Percentiles rank a stretch among this genome's conserved stretches.
These are phyloP conservation scores for Diadema setosum DNA, from an alignment of 35 echinoderm and acorn worm species.

Conservation along the genomic window DNA sequence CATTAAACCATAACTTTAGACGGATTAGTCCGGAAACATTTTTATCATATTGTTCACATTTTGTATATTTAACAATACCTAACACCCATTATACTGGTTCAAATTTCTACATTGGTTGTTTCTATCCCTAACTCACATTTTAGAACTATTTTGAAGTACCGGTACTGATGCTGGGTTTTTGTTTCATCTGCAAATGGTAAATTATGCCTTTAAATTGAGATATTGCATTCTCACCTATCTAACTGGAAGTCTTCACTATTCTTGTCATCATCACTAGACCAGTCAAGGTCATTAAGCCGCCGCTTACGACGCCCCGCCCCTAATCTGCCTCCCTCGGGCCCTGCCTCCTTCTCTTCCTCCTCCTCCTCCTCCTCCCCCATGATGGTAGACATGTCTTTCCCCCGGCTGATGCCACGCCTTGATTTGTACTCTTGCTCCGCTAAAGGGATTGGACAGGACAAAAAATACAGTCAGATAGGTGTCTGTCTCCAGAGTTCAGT, in stretches of 20 bases:
- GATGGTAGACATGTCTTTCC: conserved; percentile 97
- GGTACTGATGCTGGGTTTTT: too few relatives aligned
- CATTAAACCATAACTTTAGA: too few relatives aligned
- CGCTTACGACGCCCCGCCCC: conserved; percentile 16
- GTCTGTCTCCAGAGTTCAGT: too few relatives aligned
- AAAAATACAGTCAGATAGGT: not conserved
- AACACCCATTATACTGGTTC: too few relatives aligned
- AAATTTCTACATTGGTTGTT: too few relatives aligned
- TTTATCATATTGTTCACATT: too few relatives aligned
- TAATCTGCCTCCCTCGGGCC: not conserved
- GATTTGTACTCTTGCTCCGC: not conserved
- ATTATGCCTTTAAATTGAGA: too few relatives aligned
- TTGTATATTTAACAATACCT: too few relatives aligned
- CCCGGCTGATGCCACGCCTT: not conserved
- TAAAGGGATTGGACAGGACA: not conserved
- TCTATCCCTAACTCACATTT: too few relatives aligned
- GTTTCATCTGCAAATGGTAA: too few relatives aligned
- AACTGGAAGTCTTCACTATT: conserved; percentile 78
- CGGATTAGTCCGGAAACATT: too few relatives aligned
- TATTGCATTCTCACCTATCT: conserved; percentile 55
- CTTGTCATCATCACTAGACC: conserved; percentile 67
- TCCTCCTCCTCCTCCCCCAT: conserved; percentile 43
- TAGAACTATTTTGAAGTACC: too few relatives aligned
- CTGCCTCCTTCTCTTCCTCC: conserved; percentile 28
- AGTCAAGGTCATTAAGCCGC: conserved; percentile 65